Percentiles rank a stretch among this genome's conserved stretches.
These are phyloP conservation scores for Mactromeris polynyma DNA, from an alignment of 2,888 invertebrate genomes.

Conservation along the genomic window DNA sequence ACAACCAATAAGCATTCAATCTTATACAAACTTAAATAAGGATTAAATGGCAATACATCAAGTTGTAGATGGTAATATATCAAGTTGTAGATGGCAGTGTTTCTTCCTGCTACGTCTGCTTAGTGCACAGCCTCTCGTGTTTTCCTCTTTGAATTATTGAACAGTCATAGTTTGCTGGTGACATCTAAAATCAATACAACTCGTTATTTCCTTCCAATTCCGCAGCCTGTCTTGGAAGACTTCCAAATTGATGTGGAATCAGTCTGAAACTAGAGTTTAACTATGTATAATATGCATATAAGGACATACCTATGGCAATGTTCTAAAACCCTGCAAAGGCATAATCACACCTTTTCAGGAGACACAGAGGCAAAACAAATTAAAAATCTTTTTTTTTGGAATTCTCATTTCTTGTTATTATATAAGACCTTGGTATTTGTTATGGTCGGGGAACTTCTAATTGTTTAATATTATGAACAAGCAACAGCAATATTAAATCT, in stretches of 20 bases:
- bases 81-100: neutral
- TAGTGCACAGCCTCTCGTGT: neutral
- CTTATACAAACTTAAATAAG: neutral
- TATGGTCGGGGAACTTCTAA: too few relatives aligned
- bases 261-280: neutral
- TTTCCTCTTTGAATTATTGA: conserved; percentile 5
- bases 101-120: neutral
- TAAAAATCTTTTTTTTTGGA: too few relatives aligned
- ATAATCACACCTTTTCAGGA: too few relatives aligned
- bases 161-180: conserved; percentile 4
- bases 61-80: neutral
- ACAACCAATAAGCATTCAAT: too few relatives aligned
- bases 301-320: too few relatives aligned
- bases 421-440: too few relatives aligned
- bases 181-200: conserved; percentile 10
- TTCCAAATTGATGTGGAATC: neutral
- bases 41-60: neutral
- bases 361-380: too few relatives aligned
- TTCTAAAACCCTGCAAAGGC: too few relatives aligned
- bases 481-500: too few relatives aligned
- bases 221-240: neutral
- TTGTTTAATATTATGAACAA: too few relatives aligned
- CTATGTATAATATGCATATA: neutral
- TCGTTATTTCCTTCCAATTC: neutral
- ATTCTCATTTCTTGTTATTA: too few relatives aligned